Conservation (phyloP, 2,888 invertebrate species). For the Hemithea aestivaria region DNA sequence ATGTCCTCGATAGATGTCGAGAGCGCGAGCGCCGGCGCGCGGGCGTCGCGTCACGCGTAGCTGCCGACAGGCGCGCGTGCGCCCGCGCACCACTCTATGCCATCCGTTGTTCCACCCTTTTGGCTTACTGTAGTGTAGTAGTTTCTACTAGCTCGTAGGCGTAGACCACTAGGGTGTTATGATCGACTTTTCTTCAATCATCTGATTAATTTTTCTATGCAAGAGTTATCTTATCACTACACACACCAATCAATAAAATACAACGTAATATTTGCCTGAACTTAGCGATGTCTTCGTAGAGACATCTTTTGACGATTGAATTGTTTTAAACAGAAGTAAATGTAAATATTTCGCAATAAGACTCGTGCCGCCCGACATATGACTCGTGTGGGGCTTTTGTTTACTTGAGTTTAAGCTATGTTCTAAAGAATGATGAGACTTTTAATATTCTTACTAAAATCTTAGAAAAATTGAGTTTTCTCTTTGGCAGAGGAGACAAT, state of each 20-base stretch:
- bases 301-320: slow-evolving; percentile 68
- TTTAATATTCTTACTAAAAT: slow-evolving; percentile 55
- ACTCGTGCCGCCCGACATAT: slow-evolving; percentile 63
- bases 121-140: slow-evolving; percentile 76
- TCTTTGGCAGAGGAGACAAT: slow-evolving; percentile 56
- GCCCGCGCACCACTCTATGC: slow-evolving; percentile 25
- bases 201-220: slow-evolving; percentile 74
- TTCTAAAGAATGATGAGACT: slow-evolving; percentile 65
- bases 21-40: slow-evolving; percentile 34
- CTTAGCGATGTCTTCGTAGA: slow-evolving; percentile 75
- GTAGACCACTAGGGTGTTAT: slow-evolving; percentile 79
- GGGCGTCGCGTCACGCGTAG: slow-evolving; percentile 32
- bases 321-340: slow-evolving; percentile 67
- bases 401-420: slow-evolving; percentile 61
- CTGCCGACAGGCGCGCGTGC: slow-evolving; percentile 33
- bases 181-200: slow-evolving; percentile 76
- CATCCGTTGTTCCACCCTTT: slow-evolving; percentile 73
- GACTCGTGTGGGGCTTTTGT: slow-evolving; percentile 70
- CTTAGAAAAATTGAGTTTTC: slow-evolving; percentile 53
- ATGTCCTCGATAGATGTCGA: slow-evolving; percentile 76
- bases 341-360: slow-evolving; percentile 72
- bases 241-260: slow-evolving; percentile 66
- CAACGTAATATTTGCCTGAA: slow-evolving; percentile 70
- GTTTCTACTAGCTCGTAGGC: slow-evolving; percentile 75
- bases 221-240: slow-evolving; percentile 74